A percentile compares a stretch with the other conserved stretches of the same genome.
These are phyloP conservation scores for Circaetus gallicus DNA, from an alignment of 2,113 vertebrate species.

Conservation along the genomic window DNA sequence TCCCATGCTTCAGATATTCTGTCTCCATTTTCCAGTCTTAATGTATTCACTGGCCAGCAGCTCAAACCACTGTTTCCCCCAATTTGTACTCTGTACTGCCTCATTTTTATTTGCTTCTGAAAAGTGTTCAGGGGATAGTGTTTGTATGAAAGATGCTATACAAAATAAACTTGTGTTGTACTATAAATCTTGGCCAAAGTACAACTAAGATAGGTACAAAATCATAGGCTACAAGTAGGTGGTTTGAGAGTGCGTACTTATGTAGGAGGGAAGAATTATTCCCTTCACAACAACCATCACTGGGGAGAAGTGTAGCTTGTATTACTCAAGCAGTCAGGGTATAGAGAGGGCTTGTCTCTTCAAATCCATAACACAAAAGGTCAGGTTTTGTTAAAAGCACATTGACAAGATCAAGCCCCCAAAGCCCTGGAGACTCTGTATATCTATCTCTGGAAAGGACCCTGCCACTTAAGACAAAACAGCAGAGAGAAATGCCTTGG, in stretches of 20 bases:
- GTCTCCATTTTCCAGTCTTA: neutral
- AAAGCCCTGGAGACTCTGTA: neutral
- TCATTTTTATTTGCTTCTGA: neutral
- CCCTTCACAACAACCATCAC: neutral
- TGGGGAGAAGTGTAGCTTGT: neutral
- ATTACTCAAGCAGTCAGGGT: neutral
- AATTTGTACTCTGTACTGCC: neutral
- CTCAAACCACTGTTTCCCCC: neutral
- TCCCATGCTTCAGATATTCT: neutral
- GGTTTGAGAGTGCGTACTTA: neutral
- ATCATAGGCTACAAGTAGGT: neutral
- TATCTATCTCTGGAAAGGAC: neutral
- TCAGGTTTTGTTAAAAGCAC: neutral
- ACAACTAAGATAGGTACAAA: neutral
- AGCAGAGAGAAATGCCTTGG: neutral
- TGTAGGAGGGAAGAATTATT: neutral
- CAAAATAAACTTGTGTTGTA: neutral
- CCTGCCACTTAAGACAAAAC: neutral
- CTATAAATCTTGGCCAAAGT: constrained; percentile 2
- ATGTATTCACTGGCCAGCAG: neutral
- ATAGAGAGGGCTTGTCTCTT: neutral
- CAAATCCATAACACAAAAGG: neutral
- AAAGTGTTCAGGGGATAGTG: neutral
- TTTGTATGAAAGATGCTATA: constrained; percentile 2
- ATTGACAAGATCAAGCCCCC: neutral